A percentile compares a stretch with the other conserved stretches of the same genome.
phyloP scores from a whole-genome alignment of 2,797 vertebrate species.

The Anas georgica region DNA sequence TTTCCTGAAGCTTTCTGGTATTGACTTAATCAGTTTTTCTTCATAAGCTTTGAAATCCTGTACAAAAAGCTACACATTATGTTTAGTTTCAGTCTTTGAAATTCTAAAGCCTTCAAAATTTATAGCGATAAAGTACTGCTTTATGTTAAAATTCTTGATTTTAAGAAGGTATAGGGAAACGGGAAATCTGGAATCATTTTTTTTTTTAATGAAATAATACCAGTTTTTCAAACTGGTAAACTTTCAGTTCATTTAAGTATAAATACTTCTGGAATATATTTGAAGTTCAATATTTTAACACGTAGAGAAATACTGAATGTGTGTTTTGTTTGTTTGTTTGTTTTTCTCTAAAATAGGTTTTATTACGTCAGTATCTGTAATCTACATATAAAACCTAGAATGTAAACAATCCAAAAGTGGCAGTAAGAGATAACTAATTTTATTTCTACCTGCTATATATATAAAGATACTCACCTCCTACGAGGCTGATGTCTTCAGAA shows the following conservation, averaged over 20 bases:
- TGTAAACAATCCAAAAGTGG: background rate
- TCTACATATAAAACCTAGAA: background rate
- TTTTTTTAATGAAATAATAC: background rate
- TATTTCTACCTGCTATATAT: background rate
- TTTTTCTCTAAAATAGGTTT: background rate
- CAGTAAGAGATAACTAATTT: background rate
- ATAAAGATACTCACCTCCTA: slow-evolving; percentile 66
- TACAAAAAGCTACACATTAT: background rate
- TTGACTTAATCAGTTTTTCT: background rate
- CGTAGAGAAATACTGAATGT: background rate
- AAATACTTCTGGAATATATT: background rate
- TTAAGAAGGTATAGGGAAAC: background rate
- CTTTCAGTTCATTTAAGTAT: background rate
- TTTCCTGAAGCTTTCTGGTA: background rate
- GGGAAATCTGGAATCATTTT: background rate
- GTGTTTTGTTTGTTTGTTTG: background rate
- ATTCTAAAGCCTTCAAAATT: background rate
- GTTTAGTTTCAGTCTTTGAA: background rate
- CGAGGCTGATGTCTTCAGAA: slow-evolving; percentile 73
- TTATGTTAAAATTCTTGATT: background rate
- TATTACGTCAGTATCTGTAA: background rate
- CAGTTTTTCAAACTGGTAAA: background rate
- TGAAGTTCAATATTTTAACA: background rate
- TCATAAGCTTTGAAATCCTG: background rate
- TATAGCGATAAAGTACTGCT: background rate